Base-by-base conservation (phyloP, 2,113 vertebrate genomes). In the Chitala chitala region DNA sequence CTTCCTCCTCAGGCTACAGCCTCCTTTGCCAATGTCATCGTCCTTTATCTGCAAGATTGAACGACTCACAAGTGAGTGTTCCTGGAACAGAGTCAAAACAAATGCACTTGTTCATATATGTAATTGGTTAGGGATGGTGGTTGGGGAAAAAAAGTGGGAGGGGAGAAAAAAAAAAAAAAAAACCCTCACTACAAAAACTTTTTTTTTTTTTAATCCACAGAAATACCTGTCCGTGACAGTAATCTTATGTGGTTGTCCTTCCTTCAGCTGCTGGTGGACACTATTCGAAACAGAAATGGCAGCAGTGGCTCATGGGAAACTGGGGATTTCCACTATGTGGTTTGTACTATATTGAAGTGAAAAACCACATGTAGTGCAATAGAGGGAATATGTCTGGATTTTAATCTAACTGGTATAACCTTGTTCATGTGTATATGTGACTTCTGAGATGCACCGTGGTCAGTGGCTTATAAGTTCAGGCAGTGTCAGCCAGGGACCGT, bases 1-100 rank as follows among this genome's bases (percentile, higher is more conserved):
- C 74, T 95, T 94, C 79, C 81, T 91, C 76, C 79, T 94, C 68
- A 90, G 76, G 46, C 88, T 94, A 76, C 81, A 89, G 31, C 86
- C 89, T 0, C 83, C 90, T 9, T 55, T 92, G 24, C 88, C 90
- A 0, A 40, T 92, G 73, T 81, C 82, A 69, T 75, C 1, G 20
- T 83, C 77, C 42, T 88, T 83, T 74, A 82, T 94, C 22, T 77
- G 89, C 56, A 82, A 83, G 42, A 83, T 94, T 75, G 77, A 87
- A 58, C 81, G 78, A 15, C 86, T 93, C 44, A 94, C 91, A 87
- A 92, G 93, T 90, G 71, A 15, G 33, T 15, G 54, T 69, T 6
- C 9, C 36, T 7, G 46, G 24, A 53, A 29, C 3, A 13, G 33
- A 29, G n/a, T 46, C 44, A 5, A 46, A 46, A 46, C 5, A 5